Conservation (phyloP, 2,113 vertebrate species). For the Fukomys damarensis region DNA sequence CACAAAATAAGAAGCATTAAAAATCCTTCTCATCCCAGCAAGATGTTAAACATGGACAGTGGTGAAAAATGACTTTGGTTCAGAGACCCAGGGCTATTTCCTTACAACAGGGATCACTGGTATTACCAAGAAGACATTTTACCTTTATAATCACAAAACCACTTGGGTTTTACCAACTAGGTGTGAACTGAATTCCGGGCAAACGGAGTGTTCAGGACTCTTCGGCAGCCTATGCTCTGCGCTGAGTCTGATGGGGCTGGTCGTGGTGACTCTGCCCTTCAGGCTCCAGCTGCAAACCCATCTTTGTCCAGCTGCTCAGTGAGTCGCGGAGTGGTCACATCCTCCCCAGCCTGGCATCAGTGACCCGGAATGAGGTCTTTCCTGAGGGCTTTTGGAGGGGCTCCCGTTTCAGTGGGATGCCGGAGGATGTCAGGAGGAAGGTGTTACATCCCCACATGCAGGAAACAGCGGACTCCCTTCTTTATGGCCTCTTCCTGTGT, state of each 20-base stretch:
- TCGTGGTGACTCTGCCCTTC: background rate
- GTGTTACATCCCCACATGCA: background rate
- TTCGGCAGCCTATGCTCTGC: background rate
- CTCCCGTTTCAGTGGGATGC: background rate
- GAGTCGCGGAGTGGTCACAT: conserved; percentile 3
- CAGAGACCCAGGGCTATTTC: conserved; percentile 6
- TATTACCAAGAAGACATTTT: background rate
- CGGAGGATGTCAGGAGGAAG: background rate
- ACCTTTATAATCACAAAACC: conserved; percentile 14
- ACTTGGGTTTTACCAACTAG: background rate
- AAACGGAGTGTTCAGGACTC: background rate
- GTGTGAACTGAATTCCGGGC: background rate
- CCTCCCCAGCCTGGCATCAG: background rate
- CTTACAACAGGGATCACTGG: background rate
- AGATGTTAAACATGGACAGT: conserved; percentile 35
- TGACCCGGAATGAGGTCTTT: background rate
- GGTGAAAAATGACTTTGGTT: conserved; percentile 38
- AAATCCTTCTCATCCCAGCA: conserved; percentile 17
- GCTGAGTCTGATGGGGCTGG: background rate
- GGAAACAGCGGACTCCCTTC: conserved; percentile 12
- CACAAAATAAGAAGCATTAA: conserved; percentile 70
- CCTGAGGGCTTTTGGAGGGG: conserved; percentile 55
- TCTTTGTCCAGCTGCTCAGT: background rate
- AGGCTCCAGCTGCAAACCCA: background rate
- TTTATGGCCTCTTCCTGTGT: conserved; percentile 38